phyloP scores from a whole-genome alignment of 2,797 vertebrate species.

The Phrynocephalus guinanensis region DNA sequence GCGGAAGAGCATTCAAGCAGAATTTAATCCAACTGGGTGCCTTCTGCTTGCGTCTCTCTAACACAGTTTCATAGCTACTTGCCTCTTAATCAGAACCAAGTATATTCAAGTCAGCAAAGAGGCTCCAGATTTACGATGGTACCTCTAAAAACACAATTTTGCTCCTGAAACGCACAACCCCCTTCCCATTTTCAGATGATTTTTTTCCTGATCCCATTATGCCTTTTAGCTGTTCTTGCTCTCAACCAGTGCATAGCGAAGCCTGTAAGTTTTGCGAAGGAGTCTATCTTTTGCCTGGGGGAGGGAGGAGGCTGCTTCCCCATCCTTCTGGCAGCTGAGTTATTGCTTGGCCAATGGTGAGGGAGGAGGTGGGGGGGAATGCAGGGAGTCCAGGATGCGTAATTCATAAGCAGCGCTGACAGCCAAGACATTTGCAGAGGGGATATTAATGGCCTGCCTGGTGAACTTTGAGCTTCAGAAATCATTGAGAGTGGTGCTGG shows the following conservation, averaged over 20 bases:
- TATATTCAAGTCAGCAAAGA: not conserved
- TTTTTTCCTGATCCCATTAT: not conserved
- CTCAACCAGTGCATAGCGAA: not conserved
- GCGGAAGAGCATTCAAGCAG: not conserved
- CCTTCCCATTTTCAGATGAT: conserved; percentile 13
- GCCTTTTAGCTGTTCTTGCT: not conserved
- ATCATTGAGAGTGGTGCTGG: not conserved
- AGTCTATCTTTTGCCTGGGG: conserved; percentile 13
- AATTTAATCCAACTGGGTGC: not conserved
- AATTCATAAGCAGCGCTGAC: conserved; percentile 40
- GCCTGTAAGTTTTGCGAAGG: conserved; percentile 13
- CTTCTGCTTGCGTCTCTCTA: not conserved
- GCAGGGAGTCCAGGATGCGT: conserved; percentile 7
- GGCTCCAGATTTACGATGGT: conserved; percentile 8
- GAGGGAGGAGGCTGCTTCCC: not conserved
- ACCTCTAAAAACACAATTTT: conserved; percentile 9
- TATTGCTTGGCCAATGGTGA: conserved; percentile 16
- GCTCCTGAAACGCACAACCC: not conserved
- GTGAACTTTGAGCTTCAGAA: conserved; percentile 25
- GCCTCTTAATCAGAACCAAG: conserved; percentile 18
- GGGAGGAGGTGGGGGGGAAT: not conserved
- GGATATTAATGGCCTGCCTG: conserved; percentile 29
- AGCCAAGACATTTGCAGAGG: conserved; percentile 22
- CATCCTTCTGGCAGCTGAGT: conserved; percentile 17
- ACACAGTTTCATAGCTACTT: conserved; percentile 3